Evolutionary conservation across 2,797 vertebrate species (phyloP).

Genomic region (Pelodytes ibericus): DNA sequence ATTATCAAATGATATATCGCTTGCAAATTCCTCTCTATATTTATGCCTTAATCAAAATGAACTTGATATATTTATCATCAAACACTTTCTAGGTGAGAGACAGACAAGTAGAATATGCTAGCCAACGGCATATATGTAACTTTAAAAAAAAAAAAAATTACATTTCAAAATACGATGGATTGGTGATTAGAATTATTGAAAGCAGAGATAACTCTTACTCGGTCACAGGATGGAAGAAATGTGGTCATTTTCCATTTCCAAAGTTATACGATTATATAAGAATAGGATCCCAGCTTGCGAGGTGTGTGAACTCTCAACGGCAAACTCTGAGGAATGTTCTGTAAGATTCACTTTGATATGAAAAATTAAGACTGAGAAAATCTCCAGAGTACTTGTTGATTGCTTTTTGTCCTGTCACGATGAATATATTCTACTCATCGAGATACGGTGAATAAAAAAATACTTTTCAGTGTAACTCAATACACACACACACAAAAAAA

Average conservation of each 20-base stretch:
- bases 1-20: conserved; percentile 14
- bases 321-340: background rate
- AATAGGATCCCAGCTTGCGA: background rate
- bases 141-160: background rate
- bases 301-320: background rate
- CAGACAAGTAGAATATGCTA: background rate
- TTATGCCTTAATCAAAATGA: background rate
- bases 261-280: background rate
- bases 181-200: background rate
- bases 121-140: background rate
- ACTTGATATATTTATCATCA: background rate
- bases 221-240: background rate
- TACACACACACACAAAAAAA: background rate
- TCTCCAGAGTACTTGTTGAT: conserved; percentile 1
- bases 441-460: conserved; percentile 23
- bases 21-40: background rate
- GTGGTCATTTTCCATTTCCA: background rate
- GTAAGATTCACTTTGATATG: background rate
- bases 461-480: conserved; percentile 3
- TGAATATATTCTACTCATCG: conserved; percentile 7
- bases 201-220: background rate
- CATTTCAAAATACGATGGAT: background rate
- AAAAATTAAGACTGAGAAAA: background rate
- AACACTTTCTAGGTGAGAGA: background rate
- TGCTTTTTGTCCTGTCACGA: background rate